Evolutionary conservation across 2,113 vertebrate genomes (phyloP), one percentile per base, ranked within the genome.

Genomic region (Corythornis vintsioides): DNA sequence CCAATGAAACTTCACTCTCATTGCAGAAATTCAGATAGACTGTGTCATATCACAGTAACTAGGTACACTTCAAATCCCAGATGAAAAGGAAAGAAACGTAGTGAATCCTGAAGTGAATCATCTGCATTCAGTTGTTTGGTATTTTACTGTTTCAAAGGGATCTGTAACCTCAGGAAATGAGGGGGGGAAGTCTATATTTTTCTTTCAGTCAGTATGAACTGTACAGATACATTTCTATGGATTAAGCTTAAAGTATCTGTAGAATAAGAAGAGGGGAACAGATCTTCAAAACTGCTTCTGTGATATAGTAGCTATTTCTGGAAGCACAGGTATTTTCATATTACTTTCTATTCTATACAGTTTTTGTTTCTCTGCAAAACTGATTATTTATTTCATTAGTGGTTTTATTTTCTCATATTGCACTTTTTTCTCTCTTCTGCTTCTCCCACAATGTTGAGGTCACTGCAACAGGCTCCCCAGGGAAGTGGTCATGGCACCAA

Each of bases 151-250:
- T 61, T 70, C 45, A 79, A 73, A 86, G 14, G 18, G 33, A 84
- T n/a, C 21, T 45, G 21, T 43, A 75, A 50, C 29, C 9, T 63
- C n/a, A 59, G 22, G 26, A 80, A 79, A 38, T 38, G 38, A 10
- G 38, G 9, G 38, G 38, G 38, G 38, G 35, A 11, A 38, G 38
- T 38, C 38, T 38, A 10, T 38, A 2, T 16, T 47, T 90, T 90
- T 74, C n/a, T 64, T 35, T 73, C 52, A 24, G 13, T 52, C 40
- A 47, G n/a, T 20, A 38, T 20, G 8, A 92, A 76, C 31, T 53
- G 13, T 28, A n/a, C 19, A 52, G 33, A 56, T 13, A 50, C 4
- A 15, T 29, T 40, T 2, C 0, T 3, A 48, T 3, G 6, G 14
- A 71, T 75, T 48, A 70, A 66, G 25, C 35, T 25, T n/a, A 31